These are phyloP conservation scores for Zelleria hepariella DNA, from an alignment of 2,888 invertebrate species.

Conservation along the genomic window DNA sequence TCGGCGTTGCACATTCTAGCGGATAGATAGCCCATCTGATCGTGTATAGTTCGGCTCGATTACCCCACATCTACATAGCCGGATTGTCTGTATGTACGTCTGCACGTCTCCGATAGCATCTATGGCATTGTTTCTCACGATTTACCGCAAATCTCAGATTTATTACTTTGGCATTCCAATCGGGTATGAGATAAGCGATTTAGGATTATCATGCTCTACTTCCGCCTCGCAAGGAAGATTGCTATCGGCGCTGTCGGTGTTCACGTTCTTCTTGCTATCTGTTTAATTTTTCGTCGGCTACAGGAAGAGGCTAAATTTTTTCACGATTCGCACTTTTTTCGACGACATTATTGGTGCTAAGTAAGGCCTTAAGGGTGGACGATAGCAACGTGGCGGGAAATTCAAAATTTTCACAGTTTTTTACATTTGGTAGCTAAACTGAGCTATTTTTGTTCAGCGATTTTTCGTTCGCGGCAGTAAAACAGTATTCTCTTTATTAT, in stretches of 20 bases:
- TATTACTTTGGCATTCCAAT: constrained; percentile 29
- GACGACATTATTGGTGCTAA: no score
- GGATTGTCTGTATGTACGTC: constrained; percentile 27
- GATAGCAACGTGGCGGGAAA: no score
- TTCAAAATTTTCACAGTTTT: no score
- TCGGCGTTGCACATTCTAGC: constrained; percentile 17
- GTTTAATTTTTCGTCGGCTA: not conserved
- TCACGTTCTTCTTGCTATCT: constrained; percentile 6
- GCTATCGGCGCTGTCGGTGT: not conserved
- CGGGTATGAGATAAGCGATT: constrained; percentile 30
- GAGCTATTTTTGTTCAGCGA: no score
- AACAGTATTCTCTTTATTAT: no score
- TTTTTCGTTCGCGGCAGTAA: no score
- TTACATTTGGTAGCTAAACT: no score
- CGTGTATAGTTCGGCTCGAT: constrained; percentile 22
- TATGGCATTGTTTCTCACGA: constrained; percentile 33
- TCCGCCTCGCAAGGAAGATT: constrained; percentile 5
- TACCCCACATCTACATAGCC: constrained; percentile 20
- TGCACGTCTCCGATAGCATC: constrained; percentile 36
- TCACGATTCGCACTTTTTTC: no score
- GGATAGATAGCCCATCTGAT: constrained; percentile 14
- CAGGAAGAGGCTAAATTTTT: not conserved
- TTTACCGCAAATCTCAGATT: constrained; percentile 35
- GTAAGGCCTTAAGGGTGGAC: no score
- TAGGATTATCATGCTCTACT: constrained; percentile 29